These are phyloP conservation scores for Dendrocopos noguchii DNA, from an alignment of 2,113 vertebrate species.

Conservation along the genomic window DNA sequence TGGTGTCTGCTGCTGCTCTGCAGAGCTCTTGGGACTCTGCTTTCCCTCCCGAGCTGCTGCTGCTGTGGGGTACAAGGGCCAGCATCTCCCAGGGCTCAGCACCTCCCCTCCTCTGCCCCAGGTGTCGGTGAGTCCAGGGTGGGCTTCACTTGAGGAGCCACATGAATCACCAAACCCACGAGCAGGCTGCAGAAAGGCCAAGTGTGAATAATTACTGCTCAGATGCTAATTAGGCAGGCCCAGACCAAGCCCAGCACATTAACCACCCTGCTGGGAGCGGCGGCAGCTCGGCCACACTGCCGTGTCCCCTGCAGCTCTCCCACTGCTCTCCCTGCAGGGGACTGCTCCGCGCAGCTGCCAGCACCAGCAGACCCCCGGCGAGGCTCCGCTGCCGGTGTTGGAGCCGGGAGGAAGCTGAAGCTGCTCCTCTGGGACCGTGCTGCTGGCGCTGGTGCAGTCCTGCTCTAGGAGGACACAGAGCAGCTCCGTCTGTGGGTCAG, in stretches of 20 bases:
- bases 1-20: neutral
- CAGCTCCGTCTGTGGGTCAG: neutral
- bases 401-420: neutral
- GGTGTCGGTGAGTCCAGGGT: accelerated
- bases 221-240: constrained; percentile 39
- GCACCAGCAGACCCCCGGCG: neutral
- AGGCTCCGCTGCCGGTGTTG: accelerated
- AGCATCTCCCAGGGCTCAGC: neutral
- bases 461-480: neutral
- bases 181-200: constrained; percentile 32
- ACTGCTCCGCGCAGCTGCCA: constrained; percentile 11
- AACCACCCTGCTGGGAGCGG: accelerated
- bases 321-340: neutral
- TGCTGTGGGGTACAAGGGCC: neutral
- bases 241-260: neutral
- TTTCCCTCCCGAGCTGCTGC: neutral
- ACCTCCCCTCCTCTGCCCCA: neutral
- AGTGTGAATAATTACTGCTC: constrained; percentile 42
- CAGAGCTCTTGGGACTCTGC: neutral
- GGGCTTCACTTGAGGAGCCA: neutral
- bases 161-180: constrained; percentile 21
- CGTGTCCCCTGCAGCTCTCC: neutral
- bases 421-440: neutral
- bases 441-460: neutral
- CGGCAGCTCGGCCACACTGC: accelerated